A percentile compares a stretch with the other conserved stretches of the same genome.
Evolutionary conservation across 2,113 vertebrate genomes (phyloP).

Genomic region (Pardalotus punctatus): DNA sequence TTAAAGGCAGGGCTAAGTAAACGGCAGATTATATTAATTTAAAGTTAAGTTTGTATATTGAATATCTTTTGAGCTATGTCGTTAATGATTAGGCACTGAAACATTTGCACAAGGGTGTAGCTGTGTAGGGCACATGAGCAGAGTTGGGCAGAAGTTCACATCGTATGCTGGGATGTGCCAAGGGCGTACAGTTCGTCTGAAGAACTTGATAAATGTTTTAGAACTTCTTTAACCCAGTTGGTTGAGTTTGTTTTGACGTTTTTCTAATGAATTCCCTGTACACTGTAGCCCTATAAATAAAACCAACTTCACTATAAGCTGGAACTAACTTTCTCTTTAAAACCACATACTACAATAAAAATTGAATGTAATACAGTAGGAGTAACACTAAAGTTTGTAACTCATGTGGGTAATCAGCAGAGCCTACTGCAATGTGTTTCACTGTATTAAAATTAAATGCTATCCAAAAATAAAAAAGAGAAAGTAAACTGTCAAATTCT

Average conservation of each 20-base stretch:
- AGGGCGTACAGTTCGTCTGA: background rate
- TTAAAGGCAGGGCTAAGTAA: background rate
- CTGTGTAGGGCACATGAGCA: background rate
- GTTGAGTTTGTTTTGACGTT: background rate
- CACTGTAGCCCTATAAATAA: slow-evolving; percentile 19
- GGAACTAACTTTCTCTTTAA: background rate
- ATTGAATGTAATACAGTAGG: background rate
- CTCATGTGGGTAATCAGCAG: background rate
- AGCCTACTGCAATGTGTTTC: background rate
- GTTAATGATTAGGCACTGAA: background rate
- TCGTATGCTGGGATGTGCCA: background rate
- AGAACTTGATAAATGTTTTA: slow-evolving; percentile 29
- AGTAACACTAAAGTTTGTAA: background rate
- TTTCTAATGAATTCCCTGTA: slow-evolving; percentile 39
- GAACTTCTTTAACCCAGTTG: background rate
- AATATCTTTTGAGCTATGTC: background rate
- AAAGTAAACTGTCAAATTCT: background rate
- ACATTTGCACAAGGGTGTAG: background rate
- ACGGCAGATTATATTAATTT: background rate
- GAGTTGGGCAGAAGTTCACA: background rate
- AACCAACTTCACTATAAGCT: background rate
- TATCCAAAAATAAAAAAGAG: background rate
- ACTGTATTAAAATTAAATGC: background rate
- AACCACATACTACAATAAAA: background rate
- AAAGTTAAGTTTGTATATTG: background rate